These are phyloP conservation scores for Plodia interpunctella DNA, from an alignment of 1,140 invertebrate species.

Conservation along the genomic window DNA sequence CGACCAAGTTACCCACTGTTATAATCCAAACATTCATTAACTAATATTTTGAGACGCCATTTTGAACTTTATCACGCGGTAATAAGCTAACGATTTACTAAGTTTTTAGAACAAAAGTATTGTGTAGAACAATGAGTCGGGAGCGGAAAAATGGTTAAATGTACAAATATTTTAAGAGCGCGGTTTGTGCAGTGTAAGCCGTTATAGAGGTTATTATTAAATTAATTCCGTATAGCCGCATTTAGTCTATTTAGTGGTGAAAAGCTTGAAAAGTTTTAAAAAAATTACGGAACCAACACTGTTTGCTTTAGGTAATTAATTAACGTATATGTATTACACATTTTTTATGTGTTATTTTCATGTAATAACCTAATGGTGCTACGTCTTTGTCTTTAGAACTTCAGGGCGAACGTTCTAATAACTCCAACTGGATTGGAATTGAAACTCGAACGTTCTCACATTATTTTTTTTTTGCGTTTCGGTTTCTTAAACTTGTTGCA, in stretches of 20 bases:
- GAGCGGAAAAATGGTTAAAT: constrained; percentile 1
- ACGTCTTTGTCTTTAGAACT: too few species aligned
- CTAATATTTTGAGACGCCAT: neutral
- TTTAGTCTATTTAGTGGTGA: neutral
- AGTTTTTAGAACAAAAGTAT: neutral
- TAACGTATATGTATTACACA: too few species aligned
- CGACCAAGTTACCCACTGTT: neutral
- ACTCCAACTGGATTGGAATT: too few species aligned
- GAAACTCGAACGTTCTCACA: too few species aligned
- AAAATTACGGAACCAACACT: too few species aligned
- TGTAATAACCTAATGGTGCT: too few species aligned
- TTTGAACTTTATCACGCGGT: neutral
- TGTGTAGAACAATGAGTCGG: neutral
- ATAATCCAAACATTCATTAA: constrained; percentile 3
- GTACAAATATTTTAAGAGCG: neutral
- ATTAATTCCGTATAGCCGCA: neutral
- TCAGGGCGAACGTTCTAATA: too few species aligned
- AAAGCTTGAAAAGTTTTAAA: neutral
- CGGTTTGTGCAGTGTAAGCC: neutral
- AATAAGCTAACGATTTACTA: neutral
- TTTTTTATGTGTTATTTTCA: too few species aligned
- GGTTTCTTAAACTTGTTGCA: too few species aligned
- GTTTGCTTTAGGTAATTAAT: too few species aligned
- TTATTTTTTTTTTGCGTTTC: too few species aligned
- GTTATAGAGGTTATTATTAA: neutral